Evolutionary conservation across 2,797 vertebrate species (phyloP).

Genomic region (Malurus leucopterus): DNA sequence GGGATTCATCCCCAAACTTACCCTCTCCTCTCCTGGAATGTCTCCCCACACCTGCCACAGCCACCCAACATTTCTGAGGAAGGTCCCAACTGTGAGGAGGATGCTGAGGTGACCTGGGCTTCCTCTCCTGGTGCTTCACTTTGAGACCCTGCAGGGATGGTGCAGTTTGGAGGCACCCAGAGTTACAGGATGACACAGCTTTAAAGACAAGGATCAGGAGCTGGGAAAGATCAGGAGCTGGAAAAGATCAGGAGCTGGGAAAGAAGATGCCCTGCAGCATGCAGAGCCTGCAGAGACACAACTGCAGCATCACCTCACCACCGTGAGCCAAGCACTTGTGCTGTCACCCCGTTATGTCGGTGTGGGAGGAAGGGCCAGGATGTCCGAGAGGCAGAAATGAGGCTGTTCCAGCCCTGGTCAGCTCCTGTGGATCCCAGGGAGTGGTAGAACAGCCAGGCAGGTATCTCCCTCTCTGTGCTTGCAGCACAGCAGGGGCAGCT

Average conservation of each 20-base stretch:
- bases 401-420: rapidly evolving
- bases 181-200: background rate
- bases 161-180: background rate
- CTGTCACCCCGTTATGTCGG: rapidly evolving
- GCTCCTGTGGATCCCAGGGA: background rate
- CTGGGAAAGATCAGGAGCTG: background rate
- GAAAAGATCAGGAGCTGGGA: background rate
- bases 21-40: background rate
- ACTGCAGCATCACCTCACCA: background rate
- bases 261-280: background rate
- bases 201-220: background rate
- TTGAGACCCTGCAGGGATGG: background rate
- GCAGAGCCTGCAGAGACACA: rapidly evolving
- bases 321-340: rapidly evolving
- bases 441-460: background rate
- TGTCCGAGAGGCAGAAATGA: background rate
- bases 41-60: rapidly evolving
- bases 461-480: background rate
- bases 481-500: background rate
- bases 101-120: background rate
- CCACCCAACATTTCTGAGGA: rapidly evolving
- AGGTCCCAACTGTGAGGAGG: rapidly evolving
- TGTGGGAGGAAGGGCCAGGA: rapidly evolving
- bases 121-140: background rate
- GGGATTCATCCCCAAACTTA: background rate